phyloP scores from a whole-genome alignment of 2,888 invertebrate species.

The Colletes collaris region DNA sequence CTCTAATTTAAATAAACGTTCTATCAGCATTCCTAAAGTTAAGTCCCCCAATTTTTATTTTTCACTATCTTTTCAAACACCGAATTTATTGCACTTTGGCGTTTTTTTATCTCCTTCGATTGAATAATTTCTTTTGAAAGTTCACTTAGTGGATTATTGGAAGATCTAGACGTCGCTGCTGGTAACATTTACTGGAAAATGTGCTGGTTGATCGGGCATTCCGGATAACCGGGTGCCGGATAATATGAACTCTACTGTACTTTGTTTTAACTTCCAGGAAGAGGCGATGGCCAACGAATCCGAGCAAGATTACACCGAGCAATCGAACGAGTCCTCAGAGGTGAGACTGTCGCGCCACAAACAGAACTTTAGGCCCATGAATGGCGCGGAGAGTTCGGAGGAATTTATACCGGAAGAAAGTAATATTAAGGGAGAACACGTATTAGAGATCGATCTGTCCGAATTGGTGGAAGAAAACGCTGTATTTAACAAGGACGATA shows the following conservation, averaged over 20 bases:
- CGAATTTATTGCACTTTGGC: too few species aligned
- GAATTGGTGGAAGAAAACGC: constrained; percentile 36
- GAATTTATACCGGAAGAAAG: constrained; percentile 21
- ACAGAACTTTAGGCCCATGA: not conserved
- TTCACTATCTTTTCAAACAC: too few species aligned
- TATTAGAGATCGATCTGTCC: constrained; percentile 44
- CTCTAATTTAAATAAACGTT: too few species aligned
- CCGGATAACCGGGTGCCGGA: too few species aligned
- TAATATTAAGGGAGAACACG: constrained; percentile 21
- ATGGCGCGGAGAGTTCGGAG: constrained; percentile 11
- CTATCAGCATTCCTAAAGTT: too few species aligned
- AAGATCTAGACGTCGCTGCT: too few species aligned
- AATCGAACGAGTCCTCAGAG: constrained; percentile 19
- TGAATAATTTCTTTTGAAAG: too few species aligned
- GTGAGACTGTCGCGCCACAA: constrained; percentile 16
- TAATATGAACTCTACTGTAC: not conserved
- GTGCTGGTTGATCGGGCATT: too few species aligned
- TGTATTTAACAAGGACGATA: constrained; percentile 27
- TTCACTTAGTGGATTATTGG: too few species aligned
- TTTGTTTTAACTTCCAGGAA: constrained; percentile 46
- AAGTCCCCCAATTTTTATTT: too few species aligned
- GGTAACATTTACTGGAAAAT: too few species aligned
- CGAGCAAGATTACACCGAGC: constrained; percentile 19
- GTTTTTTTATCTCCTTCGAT: too few species aligned
- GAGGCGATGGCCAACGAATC: constrained; percentile 22